Percentiles rank a stretch among this genome's conserved stretches.
phyloP scores from a whole-genome alignment of 2,888 invertebrate species.

The Silvanus unidentatus region DNA sequence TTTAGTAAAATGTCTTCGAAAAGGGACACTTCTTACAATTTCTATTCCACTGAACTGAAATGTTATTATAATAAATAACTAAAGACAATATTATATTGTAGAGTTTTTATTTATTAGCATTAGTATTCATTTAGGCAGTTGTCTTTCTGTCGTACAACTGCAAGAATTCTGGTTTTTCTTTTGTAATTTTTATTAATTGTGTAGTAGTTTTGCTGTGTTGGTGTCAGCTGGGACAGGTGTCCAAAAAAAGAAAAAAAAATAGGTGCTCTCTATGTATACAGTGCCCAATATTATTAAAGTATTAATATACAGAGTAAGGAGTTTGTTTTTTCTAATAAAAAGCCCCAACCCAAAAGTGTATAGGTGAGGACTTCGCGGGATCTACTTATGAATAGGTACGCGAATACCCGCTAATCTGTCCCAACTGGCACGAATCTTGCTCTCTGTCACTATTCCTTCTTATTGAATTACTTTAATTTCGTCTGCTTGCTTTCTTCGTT shows the following conservation, averaged over 20 bases:
- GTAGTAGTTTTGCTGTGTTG: conserved; percentile 30
- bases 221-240: conserved; percentile 49
- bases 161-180: neutral
- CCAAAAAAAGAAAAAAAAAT: conserved; percentile 25
- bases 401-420: conserved; percentile 44
- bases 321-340: too few species aligned
- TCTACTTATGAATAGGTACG: conserved; percentile 32
- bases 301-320: conserved; percentile 1
- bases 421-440: conserved; percentile 53
- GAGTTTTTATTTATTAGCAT: too few species aligned
- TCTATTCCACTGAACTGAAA: too few species aligned
- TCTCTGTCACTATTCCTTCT: conserved; percentile 27
- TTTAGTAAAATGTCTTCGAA: too few species aligned
- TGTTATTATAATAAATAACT: too few species aligned
- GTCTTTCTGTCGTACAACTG: too few species aligned
- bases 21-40: too few species aligned
- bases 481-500: conserved; percentile 15
- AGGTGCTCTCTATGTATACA: conserved; percentile 32
- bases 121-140: too few species aligned
- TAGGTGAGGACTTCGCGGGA: conserved; percentile 34
- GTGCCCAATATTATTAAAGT: conserved; percentile 8
- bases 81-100: too few species aligned
- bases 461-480: conserved; percentile 2
- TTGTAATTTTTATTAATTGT: neutral
- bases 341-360: too few species aligned